phyloP scores from a whole-genome alignment of 2,797 vertebrate species.

The Agapornis canus region DNA sequence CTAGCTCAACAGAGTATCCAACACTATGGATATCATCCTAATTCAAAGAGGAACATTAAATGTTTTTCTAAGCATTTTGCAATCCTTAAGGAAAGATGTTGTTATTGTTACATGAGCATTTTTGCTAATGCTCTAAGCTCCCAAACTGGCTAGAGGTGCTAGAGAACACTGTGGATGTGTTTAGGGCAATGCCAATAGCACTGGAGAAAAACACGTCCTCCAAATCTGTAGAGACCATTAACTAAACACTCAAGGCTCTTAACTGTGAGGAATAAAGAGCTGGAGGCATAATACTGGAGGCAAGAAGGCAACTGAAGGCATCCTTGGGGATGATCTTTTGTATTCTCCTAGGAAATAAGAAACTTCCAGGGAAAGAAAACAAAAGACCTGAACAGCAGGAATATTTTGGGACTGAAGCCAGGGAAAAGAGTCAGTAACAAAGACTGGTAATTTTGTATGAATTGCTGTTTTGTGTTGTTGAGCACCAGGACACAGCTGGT shows the following conservation, averaged over 20 bases:
- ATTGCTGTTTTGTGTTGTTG: constrained; percentile 77
- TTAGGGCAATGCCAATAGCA: background rate
- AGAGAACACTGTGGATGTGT: background rate
- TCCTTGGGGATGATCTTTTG: constrained; percentile 46
- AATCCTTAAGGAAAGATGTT: background rate
- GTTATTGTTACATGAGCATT: background rate
- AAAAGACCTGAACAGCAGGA: constrained; percentile 78
- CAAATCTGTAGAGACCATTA: background rate
- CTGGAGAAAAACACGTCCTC: background rate
- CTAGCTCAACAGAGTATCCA: background rate
- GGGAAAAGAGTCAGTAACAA: constrained; percentile 74
- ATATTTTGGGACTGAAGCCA: constrained; percentile 73
- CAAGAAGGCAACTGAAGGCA: constrained; percentile 35
- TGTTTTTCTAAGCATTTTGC: background rate
- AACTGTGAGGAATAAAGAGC: background rate
- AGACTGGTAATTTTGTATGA: constrained; percentile 78
- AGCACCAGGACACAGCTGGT: constrained; percentile 76
- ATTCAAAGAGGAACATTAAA: background rate
- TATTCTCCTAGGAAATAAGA: constrained; percentile 62
- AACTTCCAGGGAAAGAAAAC: constrained; percentile 58
- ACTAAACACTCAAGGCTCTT: background rate
- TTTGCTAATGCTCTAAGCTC: background rate
- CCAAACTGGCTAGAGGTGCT: background rate
- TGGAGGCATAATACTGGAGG: background rate
- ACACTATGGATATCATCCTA: background rate